These are phyloP conservation scores for Hippocampus mohnikei DNA, from an alignment of 2,113 vertebrate species.

Conservation along the genomic window DNA sequence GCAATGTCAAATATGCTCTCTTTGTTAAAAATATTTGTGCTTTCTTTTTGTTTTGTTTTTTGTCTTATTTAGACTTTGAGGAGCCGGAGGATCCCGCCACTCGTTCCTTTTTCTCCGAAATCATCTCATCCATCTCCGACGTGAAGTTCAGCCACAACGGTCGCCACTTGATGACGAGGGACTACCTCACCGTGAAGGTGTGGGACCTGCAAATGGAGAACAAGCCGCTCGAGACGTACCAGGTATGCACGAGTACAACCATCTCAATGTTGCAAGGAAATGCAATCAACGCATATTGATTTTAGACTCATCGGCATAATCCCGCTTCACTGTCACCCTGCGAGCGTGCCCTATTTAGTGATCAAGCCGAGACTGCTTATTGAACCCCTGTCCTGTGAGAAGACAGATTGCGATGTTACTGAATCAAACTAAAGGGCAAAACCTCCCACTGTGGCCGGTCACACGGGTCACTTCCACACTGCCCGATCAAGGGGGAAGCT, in stretches of 20 bases:
- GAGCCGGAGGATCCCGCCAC: conserved; percentile 94
- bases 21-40: conserved; percentile 18
- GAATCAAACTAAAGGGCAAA: conserved; percentile 45
- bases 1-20: conserved; percentile 8
- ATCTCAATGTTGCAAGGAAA: neutral
- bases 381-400: conserved; percentile 36
- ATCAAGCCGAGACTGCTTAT: conserved; percentile 44
- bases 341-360: conserved; percentile 39
- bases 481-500: conserved; percentile 42
- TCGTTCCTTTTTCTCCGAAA: conserved; percentile 94
- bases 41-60: conserved; percentile 11
- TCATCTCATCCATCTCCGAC: conserved; percentile 96
- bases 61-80: conserved; percentile 81
- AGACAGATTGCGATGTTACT: conserved; percentile 40
- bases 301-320: conserved; percentile 59
- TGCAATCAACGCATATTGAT: conserved; percentile 63
- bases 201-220: conserved; percentile 99
- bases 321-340: conserved; percentile 48
- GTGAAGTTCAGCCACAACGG: conserved; percentile 97
- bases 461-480: conserved; percentile 41
- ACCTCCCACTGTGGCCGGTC: conserved; percentile 54
- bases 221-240: conserved; percentile 92
- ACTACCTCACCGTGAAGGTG: conserved; percentile 95
- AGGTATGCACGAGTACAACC: conserved; percentile 67
- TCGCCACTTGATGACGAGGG: conserved; percentile 93